phyloP scores from a whole-genome alignment of 2,888 invertebrate genomes.

The Catotricha subobsoleta region DNA sequence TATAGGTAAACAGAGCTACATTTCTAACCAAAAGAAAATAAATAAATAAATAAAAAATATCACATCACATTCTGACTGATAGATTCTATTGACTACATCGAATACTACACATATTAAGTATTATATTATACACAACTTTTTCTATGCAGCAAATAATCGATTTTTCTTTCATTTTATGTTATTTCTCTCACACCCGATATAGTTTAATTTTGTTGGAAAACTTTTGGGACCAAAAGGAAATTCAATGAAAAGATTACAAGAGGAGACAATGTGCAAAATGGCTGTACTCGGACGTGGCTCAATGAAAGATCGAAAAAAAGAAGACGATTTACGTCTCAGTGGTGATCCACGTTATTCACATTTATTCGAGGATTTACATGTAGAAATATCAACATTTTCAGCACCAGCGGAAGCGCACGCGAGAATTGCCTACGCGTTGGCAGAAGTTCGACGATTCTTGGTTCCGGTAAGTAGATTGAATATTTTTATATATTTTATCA shows the following conservation, averaged over 20 bases:
- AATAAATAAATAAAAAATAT: no score
- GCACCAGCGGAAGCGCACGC: conserved; percentile 83
- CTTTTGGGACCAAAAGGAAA: conserved; percentile 86
- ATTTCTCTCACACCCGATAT: no score
- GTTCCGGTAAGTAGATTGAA: conserved; percentile 58
- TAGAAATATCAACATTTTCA: conserved; percentile 80
- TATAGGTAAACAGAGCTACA: no score
- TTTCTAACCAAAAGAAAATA: no score
- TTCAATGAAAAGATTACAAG: conserved; percentile 77
- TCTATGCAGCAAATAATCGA: conserved; percentile 1
- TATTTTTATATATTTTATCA: no score
- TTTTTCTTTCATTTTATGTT: conserved; percentile 3
- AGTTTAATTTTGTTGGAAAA: conserved; percentile 95
- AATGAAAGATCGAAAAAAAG: conserved; percentile 86
- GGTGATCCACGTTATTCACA: conserved; percentile 89
- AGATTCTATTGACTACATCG: no score
- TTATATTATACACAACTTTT: no score
- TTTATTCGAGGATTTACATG: conserved; percentile 77
- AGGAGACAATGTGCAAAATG: conserved; percentile 93
- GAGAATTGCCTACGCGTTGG: conserved; percentile 63
- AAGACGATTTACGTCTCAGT: conserved; percentile 75
- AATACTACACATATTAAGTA: no score
- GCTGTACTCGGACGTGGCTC: conserved; percentile 83
- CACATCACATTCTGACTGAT: no score
- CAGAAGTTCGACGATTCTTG: conserved; percentile 60